Percentiles rank a stretch among this genome's conserved stretches.
Evolutionary conservation across 92 coral and sea anemone species (phyloP).

Genomic region (Bergia puertoricense): DNA sequence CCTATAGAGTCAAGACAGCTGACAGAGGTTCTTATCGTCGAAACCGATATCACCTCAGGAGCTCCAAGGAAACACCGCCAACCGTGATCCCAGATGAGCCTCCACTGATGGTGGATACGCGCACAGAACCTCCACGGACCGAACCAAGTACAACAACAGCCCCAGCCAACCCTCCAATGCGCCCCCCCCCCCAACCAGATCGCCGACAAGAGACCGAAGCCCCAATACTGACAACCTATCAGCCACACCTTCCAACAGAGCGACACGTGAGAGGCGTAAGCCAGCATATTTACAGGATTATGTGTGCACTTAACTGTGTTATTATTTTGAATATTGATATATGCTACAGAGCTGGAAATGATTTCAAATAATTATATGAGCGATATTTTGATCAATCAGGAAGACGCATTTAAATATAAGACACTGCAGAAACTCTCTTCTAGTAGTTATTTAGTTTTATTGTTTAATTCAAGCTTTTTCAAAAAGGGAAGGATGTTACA

Average conservation of each 20-base stretch:
- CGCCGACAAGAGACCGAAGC: neutral
- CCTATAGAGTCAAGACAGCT: conserved; percentile 45
- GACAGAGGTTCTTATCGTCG: conserved; percentile 57
- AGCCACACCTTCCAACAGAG: neutral
- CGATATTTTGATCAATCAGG: too few relatives aligned
- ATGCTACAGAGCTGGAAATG: too few relatives aligned
- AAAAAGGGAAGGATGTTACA: too few relatives aligned
- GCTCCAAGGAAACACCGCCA: conserved; percentile 22
- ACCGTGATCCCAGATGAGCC: neutral
- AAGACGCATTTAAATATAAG: too few relatives aligned
- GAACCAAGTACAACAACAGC: neutral
- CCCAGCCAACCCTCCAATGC: neutral
- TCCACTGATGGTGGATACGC: neutral
- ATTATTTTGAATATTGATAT: too few relatives aligned
- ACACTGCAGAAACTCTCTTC: too few relatives aligned
- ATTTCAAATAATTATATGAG: too few relatives aligned
- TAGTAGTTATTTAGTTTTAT: too few relatives aligned
- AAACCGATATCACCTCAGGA: conserved; percentile 40
- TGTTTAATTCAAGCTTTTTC: too few relatives aligned
- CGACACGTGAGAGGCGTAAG: neutral
- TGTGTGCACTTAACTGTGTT: neutral
- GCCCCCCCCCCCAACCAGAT: neutral
- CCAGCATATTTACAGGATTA: conserved; percentile 19
- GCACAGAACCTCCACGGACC: neutral
- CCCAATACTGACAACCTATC: neutral